Percentiles rank a stretch among this genome's conserved stretches.
phyloP scores from a whole-genome alignment of 2,113 vertebrate species.

The Clarias macrocephalus region DNA sequence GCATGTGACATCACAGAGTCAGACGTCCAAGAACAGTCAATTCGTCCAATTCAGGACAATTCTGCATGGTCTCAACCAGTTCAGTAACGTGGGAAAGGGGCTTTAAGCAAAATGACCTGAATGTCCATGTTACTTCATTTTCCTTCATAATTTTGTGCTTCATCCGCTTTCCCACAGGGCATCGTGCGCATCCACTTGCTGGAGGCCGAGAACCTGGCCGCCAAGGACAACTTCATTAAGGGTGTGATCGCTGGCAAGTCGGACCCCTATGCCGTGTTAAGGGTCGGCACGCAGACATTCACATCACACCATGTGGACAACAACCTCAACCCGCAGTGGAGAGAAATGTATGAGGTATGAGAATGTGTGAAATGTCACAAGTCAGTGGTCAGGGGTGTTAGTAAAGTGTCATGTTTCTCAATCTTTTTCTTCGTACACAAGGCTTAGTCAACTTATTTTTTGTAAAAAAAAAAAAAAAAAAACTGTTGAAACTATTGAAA shows the following conservation, averaged over 20 bases:
- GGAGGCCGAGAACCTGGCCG: conserved; percentile 80
- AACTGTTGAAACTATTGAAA: neutral
- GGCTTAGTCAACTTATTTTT: neutral
- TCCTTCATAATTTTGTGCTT: neutral
- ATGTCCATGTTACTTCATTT: neutral
- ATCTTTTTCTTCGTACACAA: neutral
- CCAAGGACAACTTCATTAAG: conserved; percentile 87
- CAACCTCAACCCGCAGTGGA: conserved; percentile 86
- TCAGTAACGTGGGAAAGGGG: too few species aligned
- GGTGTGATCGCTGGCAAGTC: conserved; percentile 89
- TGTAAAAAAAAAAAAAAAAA: neutral
- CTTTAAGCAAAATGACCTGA: neutral
- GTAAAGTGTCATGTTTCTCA: neutral
- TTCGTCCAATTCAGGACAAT: too few species aligned
- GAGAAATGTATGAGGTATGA: conserved; percentile 89
- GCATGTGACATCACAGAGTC: too few species aligned
- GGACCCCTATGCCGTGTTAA: conserved; percentile 86
- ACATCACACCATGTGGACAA: conserved; percentile 84
- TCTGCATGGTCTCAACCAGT: too few species aligned
- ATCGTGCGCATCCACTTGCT: conserved; percentile 87
- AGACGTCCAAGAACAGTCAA: too few species aligned
- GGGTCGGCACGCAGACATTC: conserved; percentile 88
- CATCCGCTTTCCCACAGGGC: conserved; percentile 69
- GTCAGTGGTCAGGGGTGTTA: neutral
- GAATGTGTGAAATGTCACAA: neutral